Evolutionary conservation across 2,888 invertebrate genomes (phyloP).

Genomic region (Beris chalybata): DNA sequence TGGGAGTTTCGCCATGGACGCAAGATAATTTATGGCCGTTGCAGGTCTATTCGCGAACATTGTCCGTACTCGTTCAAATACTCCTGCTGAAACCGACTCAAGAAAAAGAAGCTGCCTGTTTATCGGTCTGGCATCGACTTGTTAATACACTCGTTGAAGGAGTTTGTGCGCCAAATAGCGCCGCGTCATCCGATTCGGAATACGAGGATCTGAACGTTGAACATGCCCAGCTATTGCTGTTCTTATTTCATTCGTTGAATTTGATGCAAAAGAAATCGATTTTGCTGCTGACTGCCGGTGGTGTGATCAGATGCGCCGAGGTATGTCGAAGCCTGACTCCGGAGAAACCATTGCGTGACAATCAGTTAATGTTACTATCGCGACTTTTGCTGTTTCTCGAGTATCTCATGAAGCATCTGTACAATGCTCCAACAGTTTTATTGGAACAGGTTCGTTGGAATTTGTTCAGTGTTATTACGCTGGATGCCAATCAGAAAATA

Average conservation of each 20-base stretch:
- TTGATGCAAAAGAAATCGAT: slow-evolving; percentile 97
- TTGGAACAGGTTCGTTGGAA: slow-evolving; percentile 89
- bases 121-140: slow-evolving; percentile 89
- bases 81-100: slow-evolving; percentile 77
- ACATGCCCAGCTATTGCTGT: slow-evolving; percentile 89
- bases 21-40: slow-evolving; percentile 75
- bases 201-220: slow-evolving; percentile 87
- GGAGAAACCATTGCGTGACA: slow-evolving; percentile 53
- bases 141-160: slow-evolving; percentile 87
- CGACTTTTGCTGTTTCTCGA: slow-evolving; percentile 85
- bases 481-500: slow-evolving; percentile 61
- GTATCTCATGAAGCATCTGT: slow-evolving; percentile 92
- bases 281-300: slow-evolving; percentile 78
- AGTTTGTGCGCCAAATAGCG: slow-evolving; percentile 57
- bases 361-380: slow-evolving; percentile 80
- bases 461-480: slow-evolving; percentile 67
- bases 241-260: slow-evolving; percentile 91
- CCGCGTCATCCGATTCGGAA: slow-evolving; percentile 46
- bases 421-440: slow-evolving; percentile 85
- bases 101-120: slow-evolving; percentile 86
- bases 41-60: slow-evolving; percentile 75
- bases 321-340: slow-evolving; percentile 59
- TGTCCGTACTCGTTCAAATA: slow-evolving; percentile 82
- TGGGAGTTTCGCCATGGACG: slow-evolving; percentile 75
- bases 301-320: slow-evolving; percentile 68